Percentiles rank a stretch among this genome's conserved stretches.
phyloP scores from a whole-genome alignment of 2,113 vertebrate species.

The Mohoua ochrocephala region DNA sequence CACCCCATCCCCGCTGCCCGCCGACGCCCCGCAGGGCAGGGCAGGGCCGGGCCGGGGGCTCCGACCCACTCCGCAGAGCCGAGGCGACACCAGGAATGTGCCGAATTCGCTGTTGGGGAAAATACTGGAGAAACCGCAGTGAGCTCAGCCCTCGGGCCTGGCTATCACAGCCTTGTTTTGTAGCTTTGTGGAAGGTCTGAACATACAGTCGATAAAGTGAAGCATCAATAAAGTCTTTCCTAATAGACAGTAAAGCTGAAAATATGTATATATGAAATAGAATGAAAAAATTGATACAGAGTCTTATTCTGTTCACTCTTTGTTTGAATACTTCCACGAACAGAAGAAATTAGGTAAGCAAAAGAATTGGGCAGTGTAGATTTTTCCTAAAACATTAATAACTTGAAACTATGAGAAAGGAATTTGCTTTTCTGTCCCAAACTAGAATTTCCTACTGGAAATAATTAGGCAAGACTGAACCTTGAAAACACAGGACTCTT shows the following conservation, averaged over 20 bases:
- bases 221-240: not conserved
- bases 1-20: not conserved
- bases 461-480: not conserved
- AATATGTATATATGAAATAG: not conserved
- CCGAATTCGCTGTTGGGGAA: not conserved
- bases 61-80: not conserved
- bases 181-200: not conserved
- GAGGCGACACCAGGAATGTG: not conserved
- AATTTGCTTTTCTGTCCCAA: not conserved
- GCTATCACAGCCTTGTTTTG: fast-evolving
- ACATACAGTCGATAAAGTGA: not conserved
- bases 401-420: not conserved
- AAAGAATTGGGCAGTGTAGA: not conserved
- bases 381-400: not conserved
- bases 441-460: not conserved
- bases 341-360: not conserved
- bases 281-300: not conserved
- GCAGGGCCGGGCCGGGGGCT: not conserved
- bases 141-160: not conserved
- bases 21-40: not conserved
- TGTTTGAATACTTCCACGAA: not conserved
- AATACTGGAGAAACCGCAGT: not conserved
- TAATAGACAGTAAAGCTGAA: not conserved
- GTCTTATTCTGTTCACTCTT: not conserved
- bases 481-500: fast-evolving